Base-by-base conservation (phyloP, 2,888 invertebrate species). In the Cremastinae sp. region DNA sequence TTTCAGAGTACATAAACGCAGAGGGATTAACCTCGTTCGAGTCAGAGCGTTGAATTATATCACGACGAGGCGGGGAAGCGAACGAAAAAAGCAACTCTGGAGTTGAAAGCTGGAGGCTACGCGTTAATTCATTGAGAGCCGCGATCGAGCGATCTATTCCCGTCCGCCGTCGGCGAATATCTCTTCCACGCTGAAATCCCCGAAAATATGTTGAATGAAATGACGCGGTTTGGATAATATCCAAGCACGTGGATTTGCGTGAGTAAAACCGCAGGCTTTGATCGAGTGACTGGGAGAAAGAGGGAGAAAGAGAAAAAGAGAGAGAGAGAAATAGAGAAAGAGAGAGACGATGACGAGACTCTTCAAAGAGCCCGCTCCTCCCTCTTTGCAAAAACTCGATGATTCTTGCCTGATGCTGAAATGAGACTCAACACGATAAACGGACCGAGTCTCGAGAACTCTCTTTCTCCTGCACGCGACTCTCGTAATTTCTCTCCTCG, bases 91-190 rank as follows among this genome's bases (percentile, higher is more conserved):
- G 35, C 10, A 18, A 55, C 22, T 16, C 20, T 28, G 5, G 37
- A 43, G 28, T 5, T 35, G 47, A 20, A n/a, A 39, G 16, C 45
- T 28, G 20, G 2, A 20, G 16, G 12, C 28, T 45, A 16, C 18
- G 41, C 43, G 69, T 64, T 74, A 64, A 74, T 74, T 74, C 64
- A 74, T 74, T 64, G 69, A 58, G 69, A 41, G 74, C 64, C 58
- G 64, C 47, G 56, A 58, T 45, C 51, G 62, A 69, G 59, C 64
- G 58, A 74, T 74, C 64, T 69, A 70, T 74, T 69, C 45, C 58
- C 56, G 65, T 14, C 3, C 62, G 45, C 35, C 70, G 70, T 62
- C 58, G 61, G 58, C 53, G 28, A 5, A 5, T 59, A 59, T 39
- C 2, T 20, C 14, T 53, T n/a, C 20, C 28, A 3, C 28, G 2